Conservation (phyloP, 2,113 vertebrate genomes). For the Cinclus mexicanus region DNA sequence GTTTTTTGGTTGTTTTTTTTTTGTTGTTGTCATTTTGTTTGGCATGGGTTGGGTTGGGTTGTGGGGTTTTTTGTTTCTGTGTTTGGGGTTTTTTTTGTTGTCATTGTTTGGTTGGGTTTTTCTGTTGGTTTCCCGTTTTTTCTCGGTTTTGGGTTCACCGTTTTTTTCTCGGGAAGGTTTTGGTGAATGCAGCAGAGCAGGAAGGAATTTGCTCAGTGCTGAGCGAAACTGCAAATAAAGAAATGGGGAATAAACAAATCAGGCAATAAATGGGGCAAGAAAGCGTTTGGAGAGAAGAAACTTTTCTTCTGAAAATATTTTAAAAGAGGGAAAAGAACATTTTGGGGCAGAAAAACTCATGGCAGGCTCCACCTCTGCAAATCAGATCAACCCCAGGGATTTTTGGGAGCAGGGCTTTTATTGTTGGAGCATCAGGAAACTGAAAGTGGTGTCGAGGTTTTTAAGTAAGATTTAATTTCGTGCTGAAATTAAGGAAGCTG, state of each 20-base stretch:
- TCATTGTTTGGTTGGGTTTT: not conserved
- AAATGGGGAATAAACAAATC: not conserved
- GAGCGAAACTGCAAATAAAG: not conserved
- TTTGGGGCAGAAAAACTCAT: not conserved
- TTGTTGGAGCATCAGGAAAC: not conserved
- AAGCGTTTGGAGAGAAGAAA: not conserved
- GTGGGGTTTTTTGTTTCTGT: not conserved
- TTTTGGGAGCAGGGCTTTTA: not conserved
- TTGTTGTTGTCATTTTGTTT: too few species aligned
- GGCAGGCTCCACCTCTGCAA: not conserved
- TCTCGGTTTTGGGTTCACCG: not conserved
- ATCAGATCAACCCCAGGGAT: not conserved
- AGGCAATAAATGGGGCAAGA: not conserved
- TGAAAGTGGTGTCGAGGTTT: not conserved
- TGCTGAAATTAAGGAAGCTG: not conserved
- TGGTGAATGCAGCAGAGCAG: not conserved
- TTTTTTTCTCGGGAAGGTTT: not conserved
- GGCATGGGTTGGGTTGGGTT: too few species aligned
- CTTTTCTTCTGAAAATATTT: not conserved
- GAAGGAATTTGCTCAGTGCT: not conserved
- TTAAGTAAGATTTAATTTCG: not conserved
- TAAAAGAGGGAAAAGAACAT: not conserved
- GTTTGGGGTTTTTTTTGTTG: not conserved
- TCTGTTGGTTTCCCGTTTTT: not conserved
- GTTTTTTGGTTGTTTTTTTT: too few species aligned